Percentiles rank a stretch among this genome's conserved stretches.
phyloP scores from a whole-genome alignment of 2,797 vertebrate species.

The Arnoldichthys spilopterus region DNA sequence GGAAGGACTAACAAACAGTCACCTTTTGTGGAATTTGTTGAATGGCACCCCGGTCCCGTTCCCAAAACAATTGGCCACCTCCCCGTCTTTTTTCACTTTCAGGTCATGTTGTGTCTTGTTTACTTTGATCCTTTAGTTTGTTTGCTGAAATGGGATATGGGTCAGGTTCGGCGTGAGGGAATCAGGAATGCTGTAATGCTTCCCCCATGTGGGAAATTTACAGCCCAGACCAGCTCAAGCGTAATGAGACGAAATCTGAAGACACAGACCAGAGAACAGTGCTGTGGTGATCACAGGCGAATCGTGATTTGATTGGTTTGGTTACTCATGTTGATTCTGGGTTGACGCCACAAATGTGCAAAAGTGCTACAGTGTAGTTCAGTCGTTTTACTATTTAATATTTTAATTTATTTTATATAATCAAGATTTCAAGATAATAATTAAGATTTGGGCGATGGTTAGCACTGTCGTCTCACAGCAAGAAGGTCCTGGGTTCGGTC shows the following conservation, averaged over 20 bases:
- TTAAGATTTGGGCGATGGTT: too few species aligned
- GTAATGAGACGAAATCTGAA: too few species aligned
- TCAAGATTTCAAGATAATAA: too few species aligned
- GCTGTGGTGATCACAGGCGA: too few species aligned
- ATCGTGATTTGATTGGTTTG: too few species aligned
- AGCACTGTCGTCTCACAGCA: too few species aligned
- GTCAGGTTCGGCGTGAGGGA: neutral
- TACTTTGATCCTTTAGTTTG: neutral
- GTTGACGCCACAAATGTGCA: too few species aligned
- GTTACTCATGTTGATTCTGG: neutral
- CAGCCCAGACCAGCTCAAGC: neutral
- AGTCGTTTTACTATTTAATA: too few species aligned
- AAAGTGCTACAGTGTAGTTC: too few species aligned
- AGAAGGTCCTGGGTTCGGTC: too few species aligned
- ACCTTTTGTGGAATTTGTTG: neutral
- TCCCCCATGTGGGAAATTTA: slow-evolving; percentile 6
- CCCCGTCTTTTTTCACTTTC: neutral
- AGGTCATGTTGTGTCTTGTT: slow-evolving; percentile 2
- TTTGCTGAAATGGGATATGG: neutral
- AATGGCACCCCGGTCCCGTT: neutral
- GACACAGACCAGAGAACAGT: too few species aligned
- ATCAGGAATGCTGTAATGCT: slow-evolving; percentile 1
- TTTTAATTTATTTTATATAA: too few species aligned
- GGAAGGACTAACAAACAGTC: neutral
- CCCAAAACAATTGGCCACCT: neutral